Evolutionary conservation across 1,140 invertebrate genomes (phyloP), one percentile per base, ranked within the genome.

Genomic region (Potamilus streckersoni): DNA sequence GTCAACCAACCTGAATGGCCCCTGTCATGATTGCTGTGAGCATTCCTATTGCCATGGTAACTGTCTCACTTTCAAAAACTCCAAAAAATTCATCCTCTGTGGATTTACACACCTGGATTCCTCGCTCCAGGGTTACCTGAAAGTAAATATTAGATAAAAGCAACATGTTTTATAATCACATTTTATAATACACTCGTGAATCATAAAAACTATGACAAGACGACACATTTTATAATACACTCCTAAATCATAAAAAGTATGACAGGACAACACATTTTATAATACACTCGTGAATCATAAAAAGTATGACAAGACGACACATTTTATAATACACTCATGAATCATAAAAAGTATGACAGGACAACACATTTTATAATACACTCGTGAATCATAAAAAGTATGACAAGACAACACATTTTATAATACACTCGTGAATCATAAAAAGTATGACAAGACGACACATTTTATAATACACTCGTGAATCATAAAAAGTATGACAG

Each of bases 1-100:
- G n/a, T 8, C 11, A 56, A 27, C 67, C 57, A 73, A 87, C 86
- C 84, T 84, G 58, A 12, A 81, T 57, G 38, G 80, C 81, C n/a
- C 84, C 85, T 61, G 78, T 80, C 27, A 87, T 61, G 8, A 89
- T 68, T 60, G 87, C 83, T 13, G 88, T 86, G 31, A 90, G 70
- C 23, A 90, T 66, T 20, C 86, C 85, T 76, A 90, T 82, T 15
- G 89, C 87, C 86, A 90, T 88, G n/a, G 83, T 83, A 14, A 89
- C 55, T 16, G 88, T 88, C 70, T 90, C 88, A 67, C 71, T 84
- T 73, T 87, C 85, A 83, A 89, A 88, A 14, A 79, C 49, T n/a
- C 75, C 76, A n/a, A 76, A 80, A 19, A 70, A 56, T 6, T 82
- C 76, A 67, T 88, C 85, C n/a, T 77, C 67, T 20, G 83, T 80